A percentile compares a stretch with the other conserved stretches of the same genome.
Evolutionary conservation across 2,113 vertebrate species (phyloP).

Genomic region (Hemiscyllium ocellatum): DNA sequence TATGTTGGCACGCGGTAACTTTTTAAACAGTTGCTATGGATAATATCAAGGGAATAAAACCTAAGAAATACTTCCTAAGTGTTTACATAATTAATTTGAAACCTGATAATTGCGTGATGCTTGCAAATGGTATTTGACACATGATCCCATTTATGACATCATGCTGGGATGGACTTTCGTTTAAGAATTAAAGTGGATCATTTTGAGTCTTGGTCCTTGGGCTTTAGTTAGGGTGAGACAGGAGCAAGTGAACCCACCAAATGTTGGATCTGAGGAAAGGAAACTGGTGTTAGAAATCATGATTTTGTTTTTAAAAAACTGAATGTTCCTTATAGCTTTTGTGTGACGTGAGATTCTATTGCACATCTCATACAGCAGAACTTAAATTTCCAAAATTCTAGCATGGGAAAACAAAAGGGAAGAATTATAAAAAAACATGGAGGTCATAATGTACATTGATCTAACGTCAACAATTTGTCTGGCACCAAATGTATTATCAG

Average conservation of each 20-base stretch:
- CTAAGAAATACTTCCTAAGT: neutral
- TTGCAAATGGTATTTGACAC: neutral
- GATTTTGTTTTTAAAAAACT: too few species aligned
- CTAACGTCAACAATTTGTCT: too few species aligned
- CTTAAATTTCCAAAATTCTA: too few species aligned
- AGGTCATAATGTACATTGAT: too few species aligned
- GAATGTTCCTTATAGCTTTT: too few species aligned
- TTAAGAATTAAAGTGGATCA: neutral
- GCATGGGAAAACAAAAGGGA: too few species aligned
- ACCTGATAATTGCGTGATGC: neutral
- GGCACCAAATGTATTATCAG: too few species aligned
- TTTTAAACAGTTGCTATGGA: neutral
- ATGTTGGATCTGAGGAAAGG: neutral
- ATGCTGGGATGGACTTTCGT: neutral
- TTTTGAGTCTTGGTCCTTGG: neutral
- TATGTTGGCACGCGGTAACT: neutral
- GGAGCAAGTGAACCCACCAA: neutral
- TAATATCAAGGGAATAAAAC: neutral
- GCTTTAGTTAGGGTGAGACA: neutral
- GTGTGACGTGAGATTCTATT: too few species aligned
- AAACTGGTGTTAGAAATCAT: too few species aligned
- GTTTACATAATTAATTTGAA: neutral
- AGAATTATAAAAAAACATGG: too few species aligned
- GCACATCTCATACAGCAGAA: too few species aligned
- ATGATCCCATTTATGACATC: neutral